Percentiles rank a stretch among this genome's conserved stretches.
These are phyloP conservation scores for Actinemys pallida DNA, from an alignment of 2,113 vertebrate genomes.

Conservation along the genomic window DNA sequence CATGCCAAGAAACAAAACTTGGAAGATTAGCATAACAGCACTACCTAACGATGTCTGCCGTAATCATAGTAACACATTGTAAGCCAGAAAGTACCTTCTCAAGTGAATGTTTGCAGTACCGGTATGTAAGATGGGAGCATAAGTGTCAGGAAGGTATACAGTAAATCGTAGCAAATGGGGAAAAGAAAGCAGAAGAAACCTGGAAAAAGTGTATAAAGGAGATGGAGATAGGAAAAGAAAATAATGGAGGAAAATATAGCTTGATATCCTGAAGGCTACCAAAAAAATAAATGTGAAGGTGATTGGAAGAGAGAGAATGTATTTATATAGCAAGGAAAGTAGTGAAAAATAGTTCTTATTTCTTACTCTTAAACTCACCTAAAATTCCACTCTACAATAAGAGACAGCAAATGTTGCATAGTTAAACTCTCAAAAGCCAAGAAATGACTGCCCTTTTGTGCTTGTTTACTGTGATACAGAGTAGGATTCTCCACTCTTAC, in stretches of 20 bases:
- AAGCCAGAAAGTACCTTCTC: fast-evolving
- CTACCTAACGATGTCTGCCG: background rate
- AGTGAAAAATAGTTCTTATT: background rate
- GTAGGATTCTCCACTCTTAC: background rate
- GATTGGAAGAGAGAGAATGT: background rate
- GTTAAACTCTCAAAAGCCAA: background rate
- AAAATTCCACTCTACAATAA: background rate
- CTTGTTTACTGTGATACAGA: background rate
- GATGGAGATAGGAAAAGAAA: background rate
- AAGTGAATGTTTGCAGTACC: background rate
- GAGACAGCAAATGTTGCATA: background rate
- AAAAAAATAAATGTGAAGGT: background rate
- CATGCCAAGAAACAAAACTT: background rate
- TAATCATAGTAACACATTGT: fast-evolving
- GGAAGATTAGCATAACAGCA: fast-evolving
- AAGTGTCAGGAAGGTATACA: fast-evolving
- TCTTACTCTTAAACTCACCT: background rate
- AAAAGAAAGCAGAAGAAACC: background rate
- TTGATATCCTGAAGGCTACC: fast-evolving
- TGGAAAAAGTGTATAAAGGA: background rate
- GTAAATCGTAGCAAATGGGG: fast-evolving
- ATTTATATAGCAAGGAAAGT: fast-evolving
- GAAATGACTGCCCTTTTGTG: background rate
- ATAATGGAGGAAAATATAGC: background rate
- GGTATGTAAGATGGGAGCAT: background rate